Evolutionary conservation across 2,888 invertebrate species (phyloP).

Genomic region (Dyspetes luteomarginatus): DNA sequence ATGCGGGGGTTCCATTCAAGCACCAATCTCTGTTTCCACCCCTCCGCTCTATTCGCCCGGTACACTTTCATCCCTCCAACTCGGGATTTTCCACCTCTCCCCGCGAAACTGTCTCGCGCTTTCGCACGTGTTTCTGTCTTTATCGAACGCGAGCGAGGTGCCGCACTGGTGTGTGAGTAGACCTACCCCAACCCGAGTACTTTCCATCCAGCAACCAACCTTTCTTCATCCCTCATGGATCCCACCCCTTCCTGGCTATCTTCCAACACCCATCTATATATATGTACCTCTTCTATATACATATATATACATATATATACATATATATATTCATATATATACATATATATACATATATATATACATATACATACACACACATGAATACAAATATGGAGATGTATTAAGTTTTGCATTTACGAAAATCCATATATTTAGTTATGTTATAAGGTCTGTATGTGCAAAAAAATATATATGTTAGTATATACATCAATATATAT

Average conservation of each 20-base stretch:
- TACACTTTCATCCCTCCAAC: slow-evolving; percentile 52
- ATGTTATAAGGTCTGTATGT: neutral
- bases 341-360: neutral
- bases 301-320: neutral
- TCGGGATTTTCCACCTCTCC: slow-evolving; percentile 53
- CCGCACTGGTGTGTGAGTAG: slow-evolving; percentile 37
- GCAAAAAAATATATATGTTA: neutral
- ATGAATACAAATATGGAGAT: neutral
- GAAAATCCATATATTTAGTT: neutral
- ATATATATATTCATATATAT: neutral
- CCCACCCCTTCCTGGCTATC: slow-evolving; percentile 32
- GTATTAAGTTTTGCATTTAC: neutral
- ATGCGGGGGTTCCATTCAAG: slow-evolving; percentile 69
- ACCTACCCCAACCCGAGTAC: slow-evolving; percentile 63
- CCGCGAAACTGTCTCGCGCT: slow-evolving; percentile 57
- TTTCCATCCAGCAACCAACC: slow-evolving; percentile 7
- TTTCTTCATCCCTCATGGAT: slow-evolving; percentile 28
- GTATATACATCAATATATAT: neutral
- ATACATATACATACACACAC: neutral
- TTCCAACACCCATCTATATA: slow-evolving; percentile 45
- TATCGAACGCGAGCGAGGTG: slow-evolving; percentile 52
- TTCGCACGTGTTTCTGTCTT: slow-evolving; percentile 26
- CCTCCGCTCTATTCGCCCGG: slow-evolving; percentile 61
- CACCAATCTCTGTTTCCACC: slow-evolving; percentile 55
- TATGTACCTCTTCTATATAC: too few relatives aligned